Evolutionary conservation across 2,888 invertebrate genomes (phyloP), one percentile per base, ranked within the genome.

Genomic region (Drosophila emarginata): DNA sequence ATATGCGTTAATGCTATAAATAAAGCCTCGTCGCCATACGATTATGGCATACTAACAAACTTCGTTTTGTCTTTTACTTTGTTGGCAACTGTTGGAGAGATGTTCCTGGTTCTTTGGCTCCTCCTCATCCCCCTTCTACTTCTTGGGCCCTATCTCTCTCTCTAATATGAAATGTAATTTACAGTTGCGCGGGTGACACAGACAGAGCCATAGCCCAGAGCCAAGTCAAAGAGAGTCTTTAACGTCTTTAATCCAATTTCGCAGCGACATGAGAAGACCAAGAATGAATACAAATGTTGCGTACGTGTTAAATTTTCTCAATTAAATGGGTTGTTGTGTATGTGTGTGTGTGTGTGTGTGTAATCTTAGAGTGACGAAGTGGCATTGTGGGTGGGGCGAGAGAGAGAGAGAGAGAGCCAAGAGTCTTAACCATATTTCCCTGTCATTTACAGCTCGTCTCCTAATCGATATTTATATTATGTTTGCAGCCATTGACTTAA

Each of bases 221-320:
- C 51, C 50, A 62, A 61, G 66, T 61, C 63, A 58, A 56, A 63
- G 53, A 59, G 65, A 65, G 71, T 82, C 80, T 82, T 84, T 82
- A 82, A 82, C 80, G 82, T 77, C 82, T 83, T 85, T 85, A 85
- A 84, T 83, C 84, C 84, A 82, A 83, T 84, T 85, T 85, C 75
- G 67, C 77, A 75, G 72, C 62, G 77, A 77, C 81, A 79, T 79
- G 80, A 75, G 78, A 72, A 61, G 68, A 67, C 78, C 67, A 74
- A 71, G 77, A 84, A 88, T 88, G 89, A 90, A 90, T 90, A 90
- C 90, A 90, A 90, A 90, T 89, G 89, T 83, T 64, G 76, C 68
- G 84, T 90, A 90, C 90, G 90, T 90, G 90, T 89, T 82, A 87
- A 89, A 90, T 89, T 90, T 90, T 77, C 81, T 80, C 89, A 90